Base-by-base conservation (phyloP, 2,888 invertebrate species). In the Drosophila anomelani region DNA sequence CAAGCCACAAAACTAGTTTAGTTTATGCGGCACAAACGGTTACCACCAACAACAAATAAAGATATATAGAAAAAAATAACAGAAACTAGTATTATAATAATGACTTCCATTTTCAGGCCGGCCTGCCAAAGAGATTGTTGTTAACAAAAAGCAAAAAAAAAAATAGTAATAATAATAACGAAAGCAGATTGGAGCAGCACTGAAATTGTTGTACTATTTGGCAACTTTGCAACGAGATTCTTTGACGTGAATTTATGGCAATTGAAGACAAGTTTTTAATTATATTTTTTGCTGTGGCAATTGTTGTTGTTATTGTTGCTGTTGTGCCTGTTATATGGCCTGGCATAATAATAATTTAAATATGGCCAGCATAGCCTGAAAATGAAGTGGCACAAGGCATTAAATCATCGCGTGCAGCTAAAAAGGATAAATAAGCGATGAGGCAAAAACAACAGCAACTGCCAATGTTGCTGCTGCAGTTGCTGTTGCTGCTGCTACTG, bases 261-360 rank as follows among this genome's bases (percentile, higher is more conserved):
- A 90, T 86, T 90, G 86, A 84, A 90, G 90, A 90, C 86, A 87
- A 88, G 86, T 90, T 87, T 87, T 87, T 87, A 90, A 90, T 87
- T 87, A 86, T 86, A 77, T 88, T 85, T 62, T 68, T 64, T 58
- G 54, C 46, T 63, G 57, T 61, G 68, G 69, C 53, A 43, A 66
- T 55, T 61, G 38, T 7, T 49, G 67, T 59, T 67, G 73, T 39
- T 47, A 57, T 46, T 15, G 39, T 3, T 43, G 12, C 57, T 68
- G 44, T 57, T 56, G 38, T 74, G 43, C 12, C 61, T 61, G 71
- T 53, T 59, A 64, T 59, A 64, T 64, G 72, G 82, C 76, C 75
- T 76, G 81, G 66, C 77, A 80, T 88, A 88, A 84, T 84, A 85
- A 87, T 87, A 87, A 85, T 88, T 89, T 85, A 78, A 87, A 89